Evolutionary conservation across 2,888 invertebrate genomes (phyloP), one percentile per base, ranked within the genome.

Genomic region (Eristalis intricaria): DNA sequence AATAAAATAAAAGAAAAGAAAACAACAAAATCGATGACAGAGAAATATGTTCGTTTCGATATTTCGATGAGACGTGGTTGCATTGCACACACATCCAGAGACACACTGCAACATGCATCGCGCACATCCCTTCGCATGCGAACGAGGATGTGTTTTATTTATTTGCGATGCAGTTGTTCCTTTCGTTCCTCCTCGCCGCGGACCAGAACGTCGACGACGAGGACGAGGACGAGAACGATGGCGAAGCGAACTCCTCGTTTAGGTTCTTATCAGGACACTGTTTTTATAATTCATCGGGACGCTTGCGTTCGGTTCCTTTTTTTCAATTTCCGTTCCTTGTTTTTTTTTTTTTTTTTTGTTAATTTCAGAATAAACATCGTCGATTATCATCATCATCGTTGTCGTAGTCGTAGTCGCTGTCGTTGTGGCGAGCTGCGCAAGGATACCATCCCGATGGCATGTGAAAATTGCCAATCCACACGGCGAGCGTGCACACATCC

Each of bases 191-290:
- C 29, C 29, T 2, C 32, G 32, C 8, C 32, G n/a, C n/a, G 32
- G 32, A 32, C 32, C 8, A 26, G 8, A 10, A 32, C 32, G 1
- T 1, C 10, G 32, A 32, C 1, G 32, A 32, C 32, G 0, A 32
- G 7, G 32, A 8, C 32, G 32, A 32, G 32, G 32, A 32, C 32
- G 32, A 32, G 32, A 10, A 32, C 32, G 32, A 8, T 19, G 50
- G 19, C 7, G 19, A 50, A 56, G 19, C 7, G 19, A 50, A 56
- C 64, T 78, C 86, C 74, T 66, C 65, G 70, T 75, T 84, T 83
- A 87, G 86, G 75, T 76, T 84, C 79, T 87, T 87, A 84, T 87
- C 86, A 87, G 79, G 65, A 78, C 69, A 83, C 63, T 60, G 79
- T 83, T 79, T 86, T 84, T 66, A 87, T 84, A 86, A 86, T 79